Evolutionary conservation across 2,888 invertebrate genomes (phyloP).

Genomic region (Cantharis lateralis): DNA sequence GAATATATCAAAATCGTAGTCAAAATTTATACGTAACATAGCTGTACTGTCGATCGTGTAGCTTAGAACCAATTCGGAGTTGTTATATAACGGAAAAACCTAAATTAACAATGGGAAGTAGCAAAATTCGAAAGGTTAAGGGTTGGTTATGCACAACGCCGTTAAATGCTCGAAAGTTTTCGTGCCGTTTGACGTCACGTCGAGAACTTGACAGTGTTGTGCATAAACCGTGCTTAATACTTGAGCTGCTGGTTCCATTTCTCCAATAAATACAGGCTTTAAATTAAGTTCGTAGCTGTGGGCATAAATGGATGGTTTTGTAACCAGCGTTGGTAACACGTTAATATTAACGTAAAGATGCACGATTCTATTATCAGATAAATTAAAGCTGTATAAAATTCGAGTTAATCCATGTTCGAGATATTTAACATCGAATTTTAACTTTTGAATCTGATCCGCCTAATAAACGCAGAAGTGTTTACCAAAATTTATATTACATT

Average conservation of each 20-base stretch:
- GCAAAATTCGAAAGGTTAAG: too few species aligned
- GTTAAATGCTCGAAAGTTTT: neutral
- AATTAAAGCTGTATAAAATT: conserved; percentile 49
- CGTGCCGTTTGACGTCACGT: too few species aligned
- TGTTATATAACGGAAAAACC: conserved; percentile 55
- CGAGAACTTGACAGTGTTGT: neutral
- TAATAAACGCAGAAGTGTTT: conserved; percentile 31
- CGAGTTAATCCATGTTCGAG: conserved; percentile 41
- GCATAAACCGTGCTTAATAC: neutral
- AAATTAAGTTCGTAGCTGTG: conserved; percentile 38
- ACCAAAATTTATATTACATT: neutral
- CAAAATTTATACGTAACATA: conserved; percentile 42
- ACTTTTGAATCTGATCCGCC: conserved; percentile 34
- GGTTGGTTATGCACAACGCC: neutral
- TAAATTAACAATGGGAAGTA: conserved; percentile 31
- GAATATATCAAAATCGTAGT: conserved; percentile 47
- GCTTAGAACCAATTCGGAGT: conserved; percentile 41
- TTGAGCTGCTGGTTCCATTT: conserved; percentile 40
- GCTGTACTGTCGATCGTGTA: conserved; percentile 43
- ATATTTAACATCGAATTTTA: conserved; percentile 49
- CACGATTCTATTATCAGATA: conserved; percentile 50
- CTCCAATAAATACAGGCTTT: conserved; percentile 46
- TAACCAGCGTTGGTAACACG: conserved; percentile 29
- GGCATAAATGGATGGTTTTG: conserved; percentile 37
- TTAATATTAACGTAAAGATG: conserved; percentile 42